A percentile compares a stretch with the other conserved stretches of the same genome.
These are phyloP conservation scores for Quadroppia sp. DNA, from an alignment of 2,888 invertebrate genomes.

Conservation along the genomic window DNA sequence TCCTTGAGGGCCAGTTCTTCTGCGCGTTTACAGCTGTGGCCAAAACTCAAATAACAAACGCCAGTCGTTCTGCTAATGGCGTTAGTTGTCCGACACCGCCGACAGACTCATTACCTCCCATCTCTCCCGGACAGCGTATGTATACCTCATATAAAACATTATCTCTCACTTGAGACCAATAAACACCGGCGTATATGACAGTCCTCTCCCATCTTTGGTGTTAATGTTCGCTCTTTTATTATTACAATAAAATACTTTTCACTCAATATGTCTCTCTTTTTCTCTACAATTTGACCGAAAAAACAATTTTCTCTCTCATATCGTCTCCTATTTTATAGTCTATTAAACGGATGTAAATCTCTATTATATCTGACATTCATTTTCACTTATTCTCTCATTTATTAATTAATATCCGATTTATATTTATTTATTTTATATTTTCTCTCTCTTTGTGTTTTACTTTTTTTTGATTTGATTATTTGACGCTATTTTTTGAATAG, in stretches of 20 bases:
- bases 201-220: background rate
- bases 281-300: background rate
- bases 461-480: background rate
- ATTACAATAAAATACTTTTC: conserved; percentile 27
- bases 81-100: conserved; percentile 93
- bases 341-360: conserved; percentile 19
- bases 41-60: conserved; percentile 70
- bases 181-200: background rate
- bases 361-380: background rate
- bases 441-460: background rate
- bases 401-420: too few relatives aligned
- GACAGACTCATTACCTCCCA: conserved; percentile 85
- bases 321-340: background rate
- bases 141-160: conserved; percentile 45
- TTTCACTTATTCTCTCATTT: background rate
- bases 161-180: conserved; percentile 10
- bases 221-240: conserved; percentile 6
- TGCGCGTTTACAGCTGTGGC: conserved; percentile 86
- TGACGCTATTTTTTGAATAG: background rate
- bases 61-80: conserved; percentile 80
- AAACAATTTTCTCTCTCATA: background rate
- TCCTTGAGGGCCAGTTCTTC: conserved; percentile 74
- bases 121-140: conserved; percentile 80
- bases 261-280: background rate
- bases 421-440: background rate